Evolutionary conservation across 2,888 invertebrate species (phyloP), one percentile per base, ranked within the genome.

Genomic region (Noctua fimbriata): DNA sequence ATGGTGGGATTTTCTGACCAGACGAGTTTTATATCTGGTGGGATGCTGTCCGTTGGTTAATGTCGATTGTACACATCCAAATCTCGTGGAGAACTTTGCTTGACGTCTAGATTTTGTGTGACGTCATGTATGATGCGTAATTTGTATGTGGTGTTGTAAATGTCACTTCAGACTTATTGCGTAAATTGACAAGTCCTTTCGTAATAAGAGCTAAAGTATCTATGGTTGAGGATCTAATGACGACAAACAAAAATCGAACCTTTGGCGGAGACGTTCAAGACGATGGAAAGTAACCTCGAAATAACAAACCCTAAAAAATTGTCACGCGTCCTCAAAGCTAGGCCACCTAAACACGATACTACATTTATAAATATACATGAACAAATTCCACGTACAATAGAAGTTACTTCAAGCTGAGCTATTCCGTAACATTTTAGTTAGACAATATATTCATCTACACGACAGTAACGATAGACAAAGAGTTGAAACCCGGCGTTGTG

Each of bases 401-500:
- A 73, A 69, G 16, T 82, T 63, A 71, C 24, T 78, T 65, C 52
- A 76, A 71, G 21, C 16, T 9, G 28, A 65, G 41, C 24, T 69
- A 41, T 36, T 69, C 3, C 67, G 41, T 65, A 73, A 85, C 44
- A 73, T 78, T 73, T 66, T 32, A 67, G 49, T 58, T 55, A 76
- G 41, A 84, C 76, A 76, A 72, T 84, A 74, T 72, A 83, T 76
- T 84, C 65, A 76, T 79, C 44, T 66, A n/a, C 67, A 65, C 36
- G 66, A 78, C 73, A 65, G 73, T 75, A 81, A 79, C 77, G 55
- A 79, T 71, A 80, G 49, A 87, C 72, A 79, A 82, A 82, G 78
- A 72, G 32, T 32, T 47, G 55, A 52, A 65, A 67, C 66, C 44
- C 41, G 44, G 67, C 69, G 70, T 82, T 75, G 81, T 73, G 85